Evolutionary conservation across 1,140 invertebrate species (phyloP).

Genomic region (Tetragonula clypearis): DNA sequence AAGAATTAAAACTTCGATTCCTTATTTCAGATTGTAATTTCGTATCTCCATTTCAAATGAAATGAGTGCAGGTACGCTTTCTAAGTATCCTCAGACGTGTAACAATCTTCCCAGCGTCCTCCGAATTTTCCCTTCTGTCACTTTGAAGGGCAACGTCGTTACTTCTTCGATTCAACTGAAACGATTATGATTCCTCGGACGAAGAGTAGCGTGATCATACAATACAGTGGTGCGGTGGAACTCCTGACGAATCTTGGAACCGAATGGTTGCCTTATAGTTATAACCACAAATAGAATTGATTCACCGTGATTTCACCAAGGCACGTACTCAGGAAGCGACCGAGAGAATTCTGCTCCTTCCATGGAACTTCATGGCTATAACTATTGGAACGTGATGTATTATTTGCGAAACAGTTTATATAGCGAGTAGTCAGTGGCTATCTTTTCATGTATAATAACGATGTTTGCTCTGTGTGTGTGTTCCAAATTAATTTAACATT

Average conservation of each 20-base stretch:
- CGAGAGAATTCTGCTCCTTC: slow-evolving; percentile 61
- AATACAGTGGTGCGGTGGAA: slow-evolving; percentile 39
- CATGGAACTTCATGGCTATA: slow-evolving; percentile 56
- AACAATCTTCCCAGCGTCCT: neutral
- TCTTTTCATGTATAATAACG: slow-evolving; percentile 30
- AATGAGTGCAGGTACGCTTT: neutral
- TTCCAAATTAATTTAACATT: neutral
- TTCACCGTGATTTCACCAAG: slow-evolving; percentile 58
- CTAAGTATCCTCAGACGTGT: neutral
- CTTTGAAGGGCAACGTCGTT: neutral
- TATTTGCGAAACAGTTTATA: slow-evolving; percentile 61
- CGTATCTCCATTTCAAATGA: neutral
- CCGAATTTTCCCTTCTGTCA: neutral
- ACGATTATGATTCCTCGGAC: slow-evolving; percentile 7
- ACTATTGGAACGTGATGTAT: slow-evolving; percentile 63
- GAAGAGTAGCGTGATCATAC: slow-evolving; percentile 39
- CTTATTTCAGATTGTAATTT: neutral
- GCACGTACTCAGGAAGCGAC: slow-evolving; percentile 52
- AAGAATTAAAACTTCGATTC: neutral
- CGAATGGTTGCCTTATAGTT: slow-evolving; percentile 30
- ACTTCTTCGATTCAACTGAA: neutral
- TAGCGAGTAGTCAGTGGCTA: slow-evolving; percentile 51
- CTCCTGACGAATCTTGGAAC: slow-evolving; percentile 46
- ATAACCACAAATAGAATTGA: slow-evolving; percentile 54
- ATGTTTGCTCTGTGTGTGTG: slow-evolving; percentile 34